Conservation (phyloP, 2,888 invertebrate genomes). For the Yponomeuta sedellus region DNA sequence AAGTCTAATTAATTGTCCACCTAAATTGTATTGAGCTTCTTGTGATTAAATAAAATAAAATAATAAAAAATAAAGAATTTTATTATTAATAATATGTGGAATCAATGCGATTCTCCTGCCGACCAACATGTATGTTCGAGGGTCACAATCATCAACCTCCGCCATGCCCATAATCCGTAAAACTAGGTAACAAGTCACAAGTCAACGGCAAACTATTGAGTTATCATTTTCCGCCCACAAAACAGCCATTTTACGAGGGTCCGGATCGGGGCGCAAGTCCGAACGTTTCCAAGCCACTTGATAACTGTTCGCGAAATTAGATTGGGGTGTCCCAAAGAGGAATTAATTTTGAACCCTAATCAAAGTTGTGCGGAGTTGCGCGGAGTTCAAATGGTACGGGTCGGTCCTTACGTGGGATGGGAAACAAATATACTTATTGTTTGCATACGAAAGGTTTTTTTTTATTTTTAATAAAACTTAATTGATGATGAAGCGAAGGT, state of each 20-base stretch:
- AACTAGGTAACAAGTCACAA: background rate
- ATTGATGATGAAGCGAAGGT: too few relatives aligned
- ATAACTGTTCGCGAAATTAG: constrained; percentile 49
- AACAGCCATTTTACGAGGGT: constrained; percentile 19
- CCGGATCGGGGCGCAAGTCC: constrained; percentile 26
- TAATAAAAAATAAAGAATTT: too few relatives aligned
- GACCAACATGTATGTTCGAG: background rate
- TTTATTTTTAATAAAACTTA: too few relatives aligned
- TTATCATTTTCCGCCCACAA: background rate
- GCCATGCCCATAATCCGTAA: background rate
- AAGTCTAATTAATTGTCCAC: too few relatives aligned
- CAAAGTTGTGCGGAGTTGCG: constrained; percentile 47
- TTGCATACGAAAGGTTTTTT: background rate
- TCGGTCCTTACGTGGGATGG: background rate
- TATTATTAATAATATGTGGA: too few relatives aligned
- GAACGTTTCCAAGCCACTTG: constrained; percentile 38
- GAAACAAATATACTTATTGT: too few relatives aligned
- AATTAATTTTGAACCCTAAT: constrained; percentile 60
- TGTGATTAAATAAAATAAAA: too few relatives aligned
- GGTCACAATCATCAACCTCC: background rate
- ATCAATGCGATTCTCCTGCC: background rate
- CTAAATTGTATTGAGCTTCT: too few relatives aligned
- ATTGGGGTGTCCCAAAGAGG: constrained; percentile 43
- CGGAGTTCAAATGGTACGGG: constrained; percentile 24
- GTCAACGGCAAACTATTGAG: background rate